Base-by-base conservation (phyloP, 2,113 vertebrate genomes). In the Burhinus oedicnemus region DNA sequence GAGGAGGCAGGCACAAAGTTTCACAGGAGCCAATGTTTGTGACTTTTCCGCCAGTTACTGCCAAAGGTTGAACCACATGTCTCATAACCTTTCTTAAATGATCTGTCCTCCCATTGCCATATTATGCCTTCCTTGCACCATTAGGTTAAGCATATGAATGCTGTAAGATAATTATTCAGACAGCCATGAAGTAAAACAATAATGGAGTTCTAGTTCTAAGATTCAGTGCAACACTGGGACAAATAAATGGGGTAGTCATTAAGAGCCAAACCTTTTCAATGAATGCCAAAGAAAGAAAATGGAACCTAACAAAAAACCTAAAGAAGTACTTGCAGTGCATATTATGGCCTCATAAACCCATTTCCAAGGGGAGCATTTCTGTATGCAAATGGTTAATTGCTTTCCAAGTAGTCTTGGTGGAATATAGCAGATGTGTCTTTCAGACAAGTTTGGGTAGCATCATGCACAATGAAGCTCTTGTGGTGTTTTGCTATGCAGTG, bases 141-240 rank as follows among this genome's bases (percentile, higher is more conserved):
- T 96, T 90, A 90, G 49, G 32, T 83, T 83, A 93, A 93, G 85
- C 61, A 58, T 78, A 34, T 34, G 36, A 86, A 70, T 88, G 60
- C 91, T 82, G 11, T 83, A 80, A 96, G 85, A 68, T 88, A 94
- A 94, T 95, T 83, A 92, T 75, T 80, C 89, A 96, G 89, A n/a
- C 52, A 93, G 76, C 83, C 64, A 0, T 87, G 72, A 89, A 62
- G 60, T 70, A 83, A 96, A 95, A 74, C 47, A 78, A 54, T 71
- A 89, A 69, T 55, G 55, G 12, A 14, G 58, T 79, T 93, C 72
- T 81, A 42, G 29, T 68, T 89, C 74, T 74, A 47, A 78, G 57
- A 89, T 90, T 91, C 83, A 95, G 0, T 87, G 58, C 69, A 76
- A 71, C 61, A 44, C 38, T 90, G 74, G 94, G 85, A 79, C 51